These are phyloP conservation scores for Pseudococcus longispinus DNA, from an alignment of 2,888 invertebrate genomes.

Conservation along the genomic window DNA sequence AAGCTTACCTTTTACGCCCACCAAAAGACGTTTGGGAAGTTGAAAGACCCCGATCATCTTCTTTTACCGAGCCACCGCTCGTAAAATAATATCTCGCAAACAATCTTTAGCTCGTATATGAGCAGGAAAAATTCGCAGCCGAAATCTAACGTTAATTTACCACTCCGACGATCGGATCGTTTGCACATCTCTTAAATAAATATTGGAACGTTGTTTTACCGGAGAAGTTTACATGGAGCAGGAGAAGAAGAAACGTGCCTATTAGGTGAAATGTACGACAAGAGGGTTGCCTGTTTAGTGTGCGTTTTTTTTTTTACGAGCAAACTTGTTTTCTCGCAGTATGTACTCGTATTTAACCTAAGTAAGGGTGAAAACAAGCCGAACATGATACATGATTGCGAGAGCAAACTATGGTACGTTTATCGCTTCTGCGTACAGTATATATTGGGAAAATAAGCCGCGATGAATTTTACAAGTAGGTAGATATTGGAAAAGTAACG, in stretches of 20 bases:
- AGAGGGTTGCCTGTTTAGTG: background rate
- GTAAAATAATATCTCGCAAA: background rate
- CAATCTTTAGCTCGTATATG: background rate
- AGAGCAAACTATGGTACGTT: background rate
- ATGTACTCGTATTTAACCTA: background rate
- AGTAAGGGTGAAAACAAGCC: background rate
- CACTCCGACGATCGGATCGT: background rate
- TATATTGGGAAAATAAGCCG: background rate
- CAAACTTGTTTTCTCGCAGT: conserved; percentile 3
- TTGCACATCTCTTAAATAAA: conserved; percentile 24
- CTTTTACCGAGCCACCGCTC: background rate
- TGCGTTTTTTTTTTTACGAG: conserved; percentile 20
- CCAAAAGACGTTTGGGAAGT: no score
- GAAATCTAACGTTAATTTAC: background rate
- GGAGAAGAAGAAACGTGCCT: background rate
- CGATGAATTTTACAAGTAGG: conserved; percentile 21
- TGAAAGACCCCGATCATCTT: no score
- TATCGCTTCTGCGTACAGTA: background rate
- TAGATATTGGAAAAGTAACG: background rate
- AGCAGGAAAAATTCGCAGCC: background rate
- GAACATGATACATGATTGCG: conserved; percentile 9
- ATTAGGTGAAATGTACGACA: background rate
- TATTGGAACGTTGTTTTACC: background rate
- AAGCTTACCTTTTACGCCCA: no score
- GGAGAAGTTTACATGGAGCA: background rate